Conservation (phyloP, 2,888 invertebrate genomes). For the Bombyx huttoni region DNA sequence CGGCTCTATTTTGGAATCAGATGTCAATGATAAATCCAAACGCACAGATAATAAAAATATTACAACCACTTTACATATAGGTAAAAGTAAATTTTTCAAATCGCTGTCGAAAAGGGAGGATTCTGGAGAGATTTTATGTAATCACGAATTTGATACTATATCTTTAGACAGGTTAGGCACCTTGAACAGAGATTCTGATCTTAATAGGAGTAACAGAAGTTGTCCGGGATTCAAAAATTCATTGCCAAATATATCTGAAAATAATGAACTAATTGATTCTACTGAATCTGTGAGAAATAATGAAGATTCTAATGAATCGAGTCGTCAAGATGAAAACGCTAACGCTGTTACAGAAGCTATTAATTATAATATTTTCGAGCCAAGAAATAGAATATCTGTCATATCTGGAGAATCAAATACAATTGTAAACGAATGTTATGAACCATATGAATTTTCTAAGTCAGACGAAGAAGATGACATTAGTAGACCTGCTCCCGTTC, state of each 20-base stretch:
- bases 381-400: conserved; percentile 34
- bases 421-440: conserved; percentile 57
- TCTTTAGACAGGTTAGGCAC: conserved; percentile 56
- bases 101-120: conserved; percentile 60
- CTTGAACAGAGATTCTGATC: conserved; percentile 53
- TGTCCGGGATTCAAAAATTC: conserved; percentile 65
- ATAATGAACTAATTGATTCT: conserved; percentile 52
- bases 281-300: conserved; percentile 38
- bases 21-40: conserved; percentile 43
- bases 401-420: conserved; percentile 40
- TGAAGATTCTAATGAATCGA: conserved; percentile 27
- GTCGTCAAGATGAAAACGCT: conserved; percentile 8
- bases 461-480: conserved; percentile 11
- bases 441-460: conserved; percentile 44
- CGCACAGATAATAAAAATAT: conserved; percentile 35
- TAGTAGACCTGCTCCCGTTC: conserved; percentile 30
- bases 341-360: conserved; percentile 34
- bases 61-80: conserved; percentile 49
- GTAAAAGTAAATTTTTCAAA: conserved; percentile 66
- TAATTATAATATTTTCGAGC: conserved; percentile 47
- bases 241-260: conserved; percentile 61
- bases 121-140: conserved; percentile 56
- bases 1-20: conserved; percentile 36
- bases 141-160: conserved; percentile 64
- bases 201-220: conserved; percentile 61